Conservation (phyloP, 2,888 invertebrate species). For the Sesia bembeciformis region DNA sequence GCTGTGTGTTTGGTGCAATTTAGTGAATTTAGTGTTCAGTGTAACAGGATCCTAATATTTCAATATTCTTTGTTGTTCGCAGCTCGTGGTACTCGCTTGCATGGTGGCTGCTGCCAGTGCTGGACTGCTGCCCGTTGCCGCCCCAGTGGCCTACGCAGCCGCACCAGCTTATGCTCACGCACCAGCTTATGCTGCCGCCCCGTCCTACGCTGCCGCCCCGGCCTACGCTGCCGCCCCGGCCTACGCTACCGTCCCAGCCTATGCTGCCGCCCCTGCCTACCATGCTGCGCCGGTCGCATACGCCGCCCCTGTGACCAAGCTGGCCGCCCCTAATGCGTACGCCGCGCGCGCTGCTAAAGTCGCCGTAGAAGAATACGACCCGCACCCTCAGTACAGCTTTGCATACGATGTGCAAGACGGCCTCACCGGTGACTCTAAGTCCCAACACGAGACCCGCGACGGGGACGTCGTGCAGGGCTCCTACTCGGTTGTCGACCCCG, state of each 20-base stretch:
- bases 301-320: slow-evolving; percentile 25
- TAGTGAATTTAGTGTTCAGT: not conserved
- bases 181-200: slow-evolving; percentile 10
- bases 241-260: slow-evolving; percentile 18
- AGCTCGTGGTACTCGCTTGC: slow-evolving; percentile 39
- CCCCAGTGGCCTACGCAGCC: slow-evolving; percentile 8
- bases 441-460: slow-evolving; percentile 58
- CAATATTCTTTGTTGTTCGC: slow-evolving; percentile 11
- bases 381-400: slow-evolving; percentile 49
- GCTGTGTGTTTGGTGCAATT: slow-evolving; percentile 1
- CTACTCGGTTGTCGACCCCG: slow-evolving; percentile 64
- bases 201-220: slow-evolving; percentile 13
- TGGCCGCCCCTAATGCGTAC: slow-evolving; percentile 9
- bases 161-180: slow-evolving; percentile 10
- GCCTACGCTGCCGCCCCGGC: slow-evolving; percentile 14
- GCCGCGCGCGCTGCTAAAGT: slow-evolving; percentile 5
- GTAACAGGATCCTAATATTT: not conserved
- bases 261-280: slow-evolving; percentile 14
- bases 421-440: slow-evolving; percentile 64
- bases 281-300: slow-evolving; percentile 19
- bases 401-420: slow-evolving; percentile 65
- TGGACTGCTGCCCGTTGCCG: slow-evolving; percentile 30
- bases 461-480: slow-evolving; percentile 68
- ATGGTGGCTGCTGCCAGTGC: slow-evolving; percentile 35
- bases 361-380: slow-evolving; percentile 29